Evolutionary conservation across 2,888 invertebrate genomes (phyloP).

Genomic region (Homarus gammarus): DNA sequence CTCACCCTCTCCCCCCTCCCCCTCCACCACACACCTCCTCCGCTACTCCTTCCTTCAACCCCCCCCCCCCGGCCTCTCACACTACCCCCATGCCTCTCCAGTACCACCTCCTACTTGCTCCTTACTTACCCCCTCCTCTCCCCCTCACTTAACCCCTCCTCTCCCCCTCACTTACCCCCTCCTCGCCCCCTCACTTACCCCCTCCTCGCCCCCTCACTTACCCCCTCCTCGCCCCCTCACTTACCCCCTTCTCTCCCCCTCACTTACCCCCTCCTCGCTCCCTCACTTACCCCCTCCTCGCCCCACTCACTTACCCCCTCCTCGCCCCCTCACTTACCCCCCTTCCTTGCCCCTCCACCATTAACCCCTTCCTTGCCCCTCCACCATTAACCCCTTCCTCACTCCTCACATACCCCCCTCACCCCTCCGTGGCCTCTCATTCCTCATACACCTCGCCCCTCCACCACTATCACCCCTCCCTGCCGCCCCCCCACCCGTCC

Average conservation of each 20-base stretch:
- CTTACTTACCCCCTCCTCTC: neutral
- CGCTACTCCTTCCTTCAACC: neutral
- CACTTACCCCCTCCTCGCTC: neutral
- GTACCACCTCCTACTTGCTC: neutral
- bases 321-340: neutral
- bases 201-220: neutral
- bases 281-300: neutral
- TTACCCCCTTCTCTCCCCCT: neutral
- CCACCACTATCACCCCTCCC: too few species aligned
- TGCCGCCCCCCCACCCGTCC: too few species aligned
- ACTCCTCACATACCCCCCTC: too few species aligned
- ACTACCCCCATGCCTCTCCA: neutral
- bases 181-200: neutral
- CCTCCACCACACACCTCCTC: neutral
- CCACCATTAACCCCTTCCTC: too few species aligned
- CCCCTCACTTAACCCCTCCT: neutral
- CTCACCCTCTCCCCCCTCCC: neutral
- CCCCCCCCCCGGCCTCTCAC: neutral
- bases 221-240: neutral
- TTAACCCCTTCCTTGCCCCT: too few species aligned
- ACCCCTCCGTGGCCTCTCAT: too few species aligned
- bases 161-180: neutral
- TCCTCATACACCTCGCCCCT: too few species aligned
- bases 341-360: too few species aligned
- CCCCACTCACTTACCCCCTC: neutral